Conservation (phyloP, 1,140 invertebrate species). For the Heliconius nattereri region DNA sequence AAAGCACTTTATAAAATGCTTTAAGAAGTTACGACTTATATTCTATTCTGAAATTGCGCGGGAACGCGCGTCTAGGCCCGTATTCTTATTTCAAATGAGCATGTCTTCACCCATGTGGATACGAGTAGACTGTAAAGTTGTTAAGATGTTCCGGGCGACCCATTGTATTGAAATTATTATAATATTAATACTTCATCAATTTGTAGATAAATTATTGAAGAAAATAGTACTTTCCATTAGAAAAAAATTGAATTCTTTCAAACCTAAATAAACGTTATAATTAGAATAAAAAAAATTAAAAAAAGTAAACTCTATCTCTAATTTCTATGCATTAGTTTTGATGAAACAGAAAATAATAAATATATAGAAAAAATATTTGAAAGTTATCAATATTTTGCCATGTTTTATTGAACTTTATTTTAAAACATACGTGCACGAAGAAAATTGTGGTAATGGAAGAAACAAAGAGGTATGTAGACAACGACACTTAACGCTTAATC, state of each 20-base stretch:
- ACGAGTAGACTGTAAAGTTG: background rate
- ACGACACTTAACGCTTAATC: background rate
- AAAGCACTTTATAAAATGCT: background rate
- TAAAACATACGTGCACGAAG: background rate
- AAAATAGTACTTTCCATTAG: background rate
- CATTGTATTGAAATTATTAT: background rate
- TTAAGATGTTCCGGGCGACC: constrained; percentile 1
- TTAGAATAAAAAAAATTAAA: no score
- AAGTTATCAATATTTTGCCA: no score
- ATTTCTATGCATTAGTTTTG: background rate
- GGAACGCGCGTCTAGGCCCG: constrained; percentile 46
- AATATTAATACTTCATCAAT: background rate
- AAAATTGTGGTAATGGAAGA: background rate
- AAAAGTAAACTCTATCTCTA: background rate
- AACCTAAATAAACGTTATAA: no score
- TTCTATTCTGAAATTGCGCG: constrained; percentile 34
- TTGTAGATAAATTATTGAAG: background rate
- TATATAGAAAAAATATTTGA: no score
- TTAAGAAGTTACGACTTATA: background rate
- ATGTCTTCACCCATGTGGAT: constrained; percentile 20
- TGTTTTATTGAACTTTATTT: background rate
- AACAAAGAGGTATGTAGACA: background rate
- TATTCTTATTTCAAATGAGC: constrained; percentile 50
- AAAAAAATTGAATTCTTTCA: no score
- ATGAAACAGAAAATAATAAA: no score